Conservation (phyloP, 2,113 vertebrate species). For the Varanus komodoensis region DNA sequence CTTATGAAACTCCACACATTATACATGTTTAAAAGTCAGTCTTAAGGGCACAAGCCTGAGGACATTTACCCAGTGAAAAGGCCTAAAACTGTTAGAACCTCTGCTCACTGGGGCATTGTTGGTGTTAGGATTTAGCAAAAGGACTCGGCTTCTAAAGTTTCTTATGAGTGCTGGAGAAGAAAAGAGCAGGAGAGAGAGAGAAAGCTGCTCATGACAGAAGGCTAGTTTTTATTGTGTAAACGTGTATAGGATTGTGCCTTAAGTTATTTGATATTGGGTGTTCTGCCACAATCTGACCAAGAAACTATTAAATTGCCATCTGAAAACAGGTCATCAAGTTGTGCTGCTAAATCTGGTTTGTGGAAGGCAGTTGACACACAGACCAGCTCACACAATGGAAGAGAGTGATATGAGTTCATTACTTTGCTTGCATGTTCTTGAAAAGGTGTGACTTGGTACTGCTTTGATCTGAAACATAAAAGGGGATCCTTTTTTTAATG, state of each 20-base stretch:
- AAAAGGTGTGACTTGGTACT: not conserved
- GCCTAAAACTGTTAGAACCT: no score
- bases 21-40: not conserved
- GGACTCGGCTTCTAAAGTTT: no score
- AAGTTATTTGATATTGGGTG: not conserved
- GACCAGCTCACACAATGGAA: conserved; percentile 47
- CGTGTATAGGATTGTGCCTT: not conserved
- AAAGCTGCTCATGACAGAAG: no score
- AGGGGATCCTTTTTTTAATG: not conserved
- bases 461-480: conserved; percentile 8
- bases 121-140: no score
- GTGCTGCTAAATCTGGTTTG: conserved; percentile 40
- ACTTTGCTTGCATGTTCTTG: not conserved
- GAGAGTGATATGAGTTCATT: conserved; percentile 40
- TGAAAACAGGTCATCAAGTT: conserved; percentile 46
- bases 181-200: no score
- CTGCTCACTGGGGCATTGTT: no score
- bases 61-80: no score
- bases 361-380: conserved; percentile 27
- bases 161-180: no score
- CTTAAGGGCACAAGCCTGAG: no score
- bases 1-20: not conserved
- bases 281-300: not conserved
- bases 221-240: no score
- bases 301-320: conserved; percentile 23